These are phyloP conservation scores for Stenotaenia linearis DNA, from an alignment of 2,888 invertebrate species.

Conservation along the genomic window DNA sequence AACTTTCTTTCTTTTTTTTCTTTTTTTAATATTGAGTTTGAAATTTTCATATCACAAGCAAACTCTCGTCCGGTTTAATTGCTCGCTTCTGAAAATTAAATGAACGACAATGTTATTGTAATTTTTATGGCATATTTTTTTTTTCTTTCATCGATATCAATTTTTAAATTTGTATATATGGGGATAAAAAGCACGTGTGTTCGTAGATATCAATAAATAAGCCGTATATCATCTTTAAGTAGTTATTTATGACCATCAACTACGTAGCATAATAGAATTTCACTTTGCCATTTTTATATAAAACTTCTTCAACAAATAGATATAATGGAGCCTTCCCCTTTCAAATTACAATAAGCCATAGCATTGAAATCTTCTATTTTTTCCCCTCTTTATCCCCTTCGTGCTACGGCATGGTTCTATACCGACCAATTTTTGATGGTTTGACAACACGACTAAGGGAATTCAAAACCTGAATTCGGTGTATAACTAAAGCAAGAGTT, in stretches of 20 bases:
- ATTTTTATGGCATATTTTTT: neutral
- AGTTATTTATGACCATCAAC: neutral
- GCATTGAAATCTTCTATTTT: slow-evolving; percentile 26
- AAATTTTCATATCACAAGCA: slow-evolving; percentile 20
- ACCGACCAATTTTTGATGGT: slow-evolving; percentile 19
- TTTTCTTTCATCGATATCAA: neutral
- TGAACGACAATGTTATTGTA: neutral
- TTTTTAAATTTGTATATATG: neutral
- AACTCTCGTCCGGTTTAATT: neutral
- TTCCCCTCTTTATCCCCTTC: slow-evolving; percentile 6
- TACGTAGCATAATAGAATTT: slow-evolving; percentile 2
- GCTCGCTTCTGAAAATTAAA: neutral
- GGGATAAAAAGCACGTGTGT: neutral
- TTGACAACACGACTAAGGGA: slow-evolving; percentile 9
- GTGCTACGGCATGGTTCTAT: neutral
- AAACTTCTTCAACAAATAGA: slow-evolving; percentile 10
- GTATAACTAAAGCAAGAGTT: slow-evolving; percentile 3
- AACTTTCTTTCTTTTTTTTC: neutral
- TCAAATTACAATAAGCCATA: slow-evolving; percentile 17
- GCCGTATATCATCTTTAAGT: neutral
- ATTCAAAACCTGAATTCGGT: slow-evolving; percentile 7
- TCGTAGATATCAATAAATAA: neutral
- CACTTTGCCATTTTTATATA: slow-evolving; percentile 8
- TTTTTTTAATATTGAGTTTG: neutral
- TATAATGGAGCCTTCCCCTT: slow-evolving; percentile 17